phyloP scores from a whole-genome alignment of 2,797 vertebrate species.

The Gadopsis marmoratus region DNA sequence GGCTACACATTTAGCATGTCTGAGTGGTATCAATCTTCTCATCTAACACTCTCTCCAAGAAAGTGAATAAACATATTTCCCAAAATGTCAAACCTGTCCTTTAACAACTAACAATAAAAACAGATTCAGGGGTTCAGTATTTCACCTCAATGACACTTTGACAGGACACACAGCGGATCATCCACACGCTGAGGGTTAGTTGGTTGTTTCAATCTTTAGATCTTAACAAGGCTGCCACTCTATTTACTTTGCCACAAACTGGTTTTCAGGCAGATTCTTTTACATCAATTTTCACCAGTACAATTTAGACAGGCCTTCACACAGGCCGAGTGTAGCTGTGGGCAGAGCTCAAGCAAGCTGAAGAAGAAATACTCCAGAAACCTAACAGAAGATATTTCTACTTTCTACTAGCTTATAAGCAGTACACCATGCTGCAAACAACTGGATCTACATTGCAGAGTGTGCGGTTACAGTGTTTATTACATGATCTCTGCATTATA shows the following conservation, averaged over 20 bases:
- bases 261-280: background rate
- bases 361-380: background rate
- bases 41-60: background rate
- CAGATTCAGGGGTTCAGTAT: background rate
- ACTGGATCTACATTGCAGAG: background rate
- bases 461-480: background rate
- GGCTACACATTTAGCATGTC: background rate
- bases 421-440: background rate
- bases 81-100: background rate
- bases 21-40: background rate
- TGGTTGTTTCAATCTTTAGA: background rate
- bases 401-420: background rate
- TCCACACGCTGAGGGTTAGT: background rate
- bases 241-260: background rate
- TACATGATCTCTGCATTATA: background rate
- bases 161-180: background rate
- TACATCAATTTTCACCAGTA: background rate
- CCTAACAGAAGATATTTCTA: background rate
- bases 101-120: background rate
- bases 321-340: background rate
- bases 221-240: background rate
- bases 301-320: too few species aligned
- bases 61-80: background rate
- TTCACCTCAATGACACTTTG: constrained; percentile 44
- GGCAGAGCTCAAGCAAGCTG: background rate